Conservation (phyloP, 2,888 invertebrate genomes). For the Steinernema scapterisci region DNA sequence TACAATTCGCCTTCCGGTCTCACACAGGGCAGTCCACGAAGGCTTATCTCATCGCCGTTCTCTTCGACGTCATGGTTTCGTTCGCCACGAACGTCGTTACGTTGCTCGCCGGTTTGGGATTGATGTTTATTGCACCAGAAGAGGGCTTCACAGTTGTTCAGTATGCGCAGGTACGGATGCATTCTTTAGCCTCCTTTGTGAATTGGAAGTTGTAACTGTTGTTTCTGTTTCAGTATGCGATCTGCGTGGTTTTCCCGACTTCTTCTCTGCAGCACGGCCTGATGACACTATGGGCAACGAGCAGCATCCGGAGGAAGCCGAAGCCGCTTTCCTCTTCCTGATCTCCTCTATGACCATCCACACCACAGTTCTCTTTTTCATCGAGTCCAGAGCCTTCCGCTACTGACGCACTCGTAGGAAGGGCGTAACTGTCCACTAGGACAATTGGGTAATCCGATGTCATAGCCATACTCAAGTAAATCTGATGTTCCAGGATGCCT, state of each 20-base stretch:
- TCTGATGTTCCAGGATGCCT: background rate
- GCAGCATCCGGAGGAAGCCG: constrained; percentile 16
- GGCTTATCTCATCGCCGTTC: constrained; percentile 43
- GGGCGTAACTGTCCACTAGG: background rate
- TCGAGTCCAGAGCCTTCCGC: constrained; percentile 48
- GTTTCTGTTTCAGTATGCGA: constrained; percentile 1
- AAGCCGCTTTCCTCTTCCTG: constrained; percentile 49
- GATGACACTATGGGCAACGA: background rate
- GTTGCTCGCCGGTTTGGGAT: constrained; percentile 38
- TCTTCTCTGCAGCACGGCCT: background rate
- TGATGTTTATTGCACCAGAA: constrained; percentile 16
- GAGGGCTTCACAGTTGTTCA: constrained; percentile 14
- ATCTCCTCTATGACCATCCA: constrained; percentile 49
- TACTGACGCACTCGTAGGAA: constrained; percentile 20
- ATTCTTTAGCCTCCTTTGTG: no score
- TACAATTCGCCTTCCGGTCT: background rate
- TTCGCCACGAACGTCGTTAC: constrained; percentile 35
- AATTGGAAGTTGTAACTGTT: no score
- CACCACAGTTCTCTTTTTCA: constrained; percentile 45
- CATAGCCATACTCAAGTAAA: background rate
- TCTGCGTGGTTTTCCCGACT: background rate
- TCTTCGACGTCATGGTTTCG: constrained; percentile 38
- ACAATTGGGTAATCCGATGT: constrained; percentile 33
- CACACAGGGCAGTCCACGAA: constrained; percentile 39
- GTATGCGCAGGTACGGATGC: background rate